Evolutionary conservation across 2,113 vertebrate species (phyloP).

Genomic region (Ascaphus truei): DNA sequence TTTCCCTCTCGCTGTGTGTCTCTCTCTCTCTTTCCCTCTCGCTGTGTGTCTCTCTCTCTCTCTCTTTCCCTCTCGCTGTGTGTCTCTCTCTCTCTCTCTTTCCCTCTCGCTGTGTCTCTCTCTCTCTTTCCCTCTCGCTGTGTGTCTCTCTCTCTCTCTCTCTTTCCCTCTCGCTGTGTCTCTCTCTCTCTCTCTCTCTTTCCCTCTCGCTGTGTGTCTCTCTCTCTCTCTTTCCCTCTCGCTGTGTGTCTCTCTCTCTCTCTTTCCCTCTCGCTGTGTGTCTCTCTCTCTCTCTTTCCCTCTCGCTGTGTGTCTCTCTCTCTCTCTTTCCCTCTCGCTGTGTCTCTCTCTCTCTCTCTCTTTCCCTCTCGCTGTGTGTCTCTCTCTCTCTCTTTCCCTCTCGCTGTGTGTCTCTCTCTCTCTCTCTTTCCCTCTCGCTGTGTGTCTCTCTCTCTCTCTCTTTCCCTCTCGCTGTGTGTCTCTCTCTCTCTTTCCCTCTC

Average conservation of each 20-base stretch:
- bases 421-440: not conserved
- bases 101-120: not conserved
- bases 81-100: slow-evolving; percentile 6
- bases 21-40: not conserved
- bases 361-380: not conserved
- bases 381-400: slow-evolving; percentile 3
- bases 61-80: not conserved
- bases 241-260: not conserved
- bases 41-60: not conserved
- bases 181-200: not conserved
- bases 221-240: slow-evolving; percentile 3
- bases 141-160: slow-evolving; percentile 6
- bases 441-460: slow-evolving; percentile 6
- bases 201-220: not conserved
- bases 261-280: not conserved
- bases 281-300: not conserved
- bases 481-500: not conserved
- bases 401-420: not conserved
- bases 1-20: not conserved
- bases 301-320: not conserved
- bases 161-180: not conserved
- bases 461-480: not conserved
- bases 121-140: not conserved
- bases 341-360: slow-evolving; percentile 6
- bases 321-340: slow-evolving; percentile 2